Evolutionary conservation across 2,888 invertebrate genomes (phyloP).

Genomic region (Drosophila bunnanda): DNA sequence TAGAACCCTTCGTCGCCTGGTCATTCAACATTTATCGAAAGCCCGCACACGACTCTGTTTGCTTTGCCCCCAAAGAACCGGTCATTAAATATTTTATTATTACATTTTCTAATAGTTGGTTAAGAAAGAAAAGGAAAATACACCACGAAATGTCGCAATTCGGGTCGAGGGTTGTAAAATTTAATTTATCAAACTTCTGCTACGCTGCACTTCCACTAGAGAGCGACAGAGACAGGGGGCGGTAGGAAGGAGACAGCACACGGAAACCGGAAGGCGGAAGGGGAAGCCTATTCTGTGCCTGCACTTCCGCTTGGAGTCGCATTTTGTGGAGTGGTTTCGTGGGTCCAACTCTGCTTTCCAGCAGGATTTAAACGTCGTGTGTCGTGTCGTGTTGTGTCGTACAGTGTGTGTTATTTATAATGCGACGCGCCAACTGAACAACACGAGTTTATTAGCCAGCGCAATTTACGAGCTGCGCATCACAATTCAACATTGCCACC

Average conservation of each 20-base stretch:
- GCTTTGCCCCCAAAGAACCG: slow-evolving; percentile 26
- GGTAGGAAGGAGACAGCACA: slow-evolving; percentile 48
- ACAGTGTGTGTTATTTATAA: slow-evolving; percentile 51
- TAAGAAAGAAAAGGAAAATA: slow-evolving; percentile 27
- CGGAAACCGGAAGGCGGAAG: slow-evolving; percentile 73
- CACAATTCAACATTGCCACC: slow-evolving; percentile 28
- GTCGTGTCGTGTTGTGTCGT: slow-evolving; percentile 22
- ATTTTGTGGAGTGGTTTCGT: slow-evolving; percentile 28
- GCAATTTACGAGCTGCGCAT: slow-evolving; percentile 42
- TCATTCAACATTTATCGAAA: slow-evolving; percentile 42
- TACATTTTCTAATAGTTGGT: slow-evolving; percentile 34
- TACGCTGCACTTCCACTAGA: slow-evolving; percentile 55
- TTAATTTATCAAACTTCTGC: slow-evolving; percentile 74
- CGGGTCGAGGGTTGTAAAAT: slow-evolving; percentile 48
- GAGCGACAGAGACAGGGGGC: slow-evolving; percentile 1
- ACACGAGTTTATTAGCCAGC: slow-evolving; percentile 46
- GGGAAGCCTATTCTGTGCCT: slow-evolving; percentile 73
- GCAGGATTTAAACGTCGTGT: slow-evolving; percentile 9
- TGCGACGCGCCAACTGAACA: slow-evolving; percentile 51
- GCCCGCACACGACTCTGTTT: slow-evolving; percentile 29
- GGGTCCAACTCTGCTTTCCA: slow-evolving; percentile 8
- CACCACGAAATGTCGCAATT: slow-evolving; percentile 46
- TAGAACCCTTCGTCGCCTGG: slow-evolving; percentile 3
- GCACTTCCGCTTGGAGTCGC: slow-evolving; percentile 68
- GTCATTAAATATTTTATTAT: slow-evolving; percentile 48